phyloP scores from a whole-genome alignment of 2,797 vertebrate genomes.

The Molossus molossus region DNA sequence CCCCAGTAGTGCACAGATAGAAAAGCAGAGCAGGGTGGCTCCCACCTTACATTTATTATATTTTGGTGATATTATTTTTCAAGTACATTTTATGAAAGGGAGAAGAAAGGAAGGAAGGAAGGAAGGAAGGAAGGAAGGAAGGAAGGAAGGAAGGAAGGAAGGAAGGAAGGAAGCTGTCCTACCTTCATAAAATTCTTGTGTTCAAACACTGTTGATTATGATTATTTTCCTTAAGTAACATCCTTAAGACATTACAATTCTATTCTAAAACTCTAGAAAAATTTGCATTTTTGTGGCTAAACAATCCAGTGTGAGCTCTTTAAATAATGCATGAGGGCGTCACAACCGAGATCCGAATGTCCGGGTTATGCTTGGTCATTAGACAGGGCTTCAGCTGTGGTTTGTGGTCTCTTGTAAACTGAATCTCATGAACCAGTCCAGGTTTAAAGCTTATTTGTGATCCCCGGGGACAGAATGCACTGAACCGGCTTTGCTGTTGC shows the following conservation, averaged over 20 bases:
- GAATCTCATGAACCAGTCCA: constrained; percentile 21
- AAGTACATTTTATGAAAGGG: neutral
- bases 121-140: fast-evolving
- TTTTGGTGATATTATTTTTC: neutral
- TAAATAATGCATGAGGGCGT: constrained; percentile 63
- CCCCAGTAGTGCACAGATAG: neutral
- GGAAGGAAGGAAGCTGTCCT: neutral
- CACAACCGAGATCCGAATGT: neutral
- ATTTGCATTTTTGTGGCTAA: constrained; percentile 73
- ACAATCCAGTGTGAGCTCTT: constrained; percentile 57
- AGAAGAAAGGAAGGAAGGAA: fast-evolving
- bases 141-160: too few relatives aligned
- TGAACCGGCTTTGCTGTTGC: neutral
- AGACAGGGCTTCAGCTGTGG: constrained; percentile 49
- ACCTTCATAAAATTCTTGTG: neutral
- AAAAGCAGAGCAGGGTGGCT: neutral
- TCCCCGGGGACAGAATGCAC: neutral
- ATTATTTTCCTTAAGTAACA: constrained; percentile 46
- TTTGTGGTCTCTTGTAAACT: constrained; percentile 58
- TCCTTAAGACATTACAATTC: constrained; percentile 4
- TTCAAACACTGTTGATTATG: neutral
- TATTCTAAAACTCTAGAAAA: neutral
- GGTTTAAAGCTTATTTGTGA: constrained; percentile 51
- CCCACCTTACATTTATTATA: neutral
- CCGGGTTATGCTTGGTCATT: constrained; percentile 6